Percentiles rank a stretch among this genome's conserved stretches.
These are phyloP conservation scores for Liparis tanakae DNA, from an alignment of 2,797 vertebrate species.

Conservation along the genomic window DNA sequence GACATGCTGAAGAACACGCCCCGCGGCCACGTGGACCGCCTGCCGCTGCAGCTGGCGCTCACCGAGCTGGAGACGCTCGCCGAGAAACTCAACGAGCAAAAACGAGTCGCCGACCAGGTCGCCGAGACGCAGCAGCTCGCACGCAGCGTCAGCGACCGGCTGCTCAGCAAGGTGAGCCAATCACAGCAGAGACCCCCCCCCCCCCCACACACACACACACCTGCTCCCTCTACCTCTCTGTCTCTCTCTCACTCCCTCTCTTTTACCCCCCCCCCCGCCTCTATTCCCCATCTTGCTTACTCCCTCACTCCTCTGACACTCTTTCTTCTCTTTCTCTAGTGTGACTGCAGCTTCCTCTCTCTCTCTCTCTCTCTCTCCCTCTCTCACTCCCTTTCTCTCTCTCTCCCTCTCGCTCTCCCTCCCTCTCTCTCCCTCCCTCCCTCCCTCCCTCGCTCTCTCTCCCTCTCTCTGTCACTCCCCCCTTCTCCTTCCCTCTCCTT, in stretches of 20 bases:
- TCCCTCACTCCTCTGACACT: constrained; percentile 54
- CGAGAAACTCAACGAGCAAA: constrained; percentile 96
- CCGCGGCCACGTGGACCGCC: constrained; percentile 90
- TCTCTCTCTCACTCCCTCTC: constrained; percentile 62
- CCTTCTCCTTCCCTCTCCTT: too few species aligned
- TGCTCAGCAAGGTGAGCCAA: constrained; percentile 90
- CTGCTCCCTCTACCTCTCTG: constrained; percentile 40
- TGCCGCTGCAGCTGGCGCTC: constrained; percentile 94
- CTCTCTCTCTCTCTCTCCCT: constrained; percentile 19
- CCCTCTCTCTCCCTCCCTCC: too few species aligned
- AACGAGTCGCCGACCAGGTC: constrained; percentile 93
- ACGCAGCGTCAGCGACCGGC: constrained; percentile 91
- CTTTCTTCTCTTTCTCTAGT: constrained; percentile 47
- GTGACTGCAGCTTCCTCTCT: constrained; percentile 30
- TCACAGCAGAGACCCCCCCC: too few species aligned
- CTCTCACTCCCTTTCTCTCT: too few species aligned
- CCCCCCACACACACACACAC: constrained; percentile 27
- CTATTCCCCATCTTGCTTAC: constrained; percentile 41
- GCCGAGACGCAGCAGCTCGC: constrained; percentile 94
- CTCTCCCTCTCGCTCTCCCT: too few species aligned
- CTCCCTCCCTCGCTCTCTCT: too few species aligned
- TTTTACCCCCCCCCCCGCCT: constrained; percentile 39
- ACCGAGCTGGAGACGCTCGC: constrained; percentile 96
- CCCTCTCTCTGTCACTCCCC: too few species aligned
- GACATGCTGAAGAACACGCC: constrained; percentile 98